These are phyloP conservation scores for Hermetia illucens DNA, from an alignment of 1,140 invertebrate genomes.

Conservation along the genomic window DNA sequence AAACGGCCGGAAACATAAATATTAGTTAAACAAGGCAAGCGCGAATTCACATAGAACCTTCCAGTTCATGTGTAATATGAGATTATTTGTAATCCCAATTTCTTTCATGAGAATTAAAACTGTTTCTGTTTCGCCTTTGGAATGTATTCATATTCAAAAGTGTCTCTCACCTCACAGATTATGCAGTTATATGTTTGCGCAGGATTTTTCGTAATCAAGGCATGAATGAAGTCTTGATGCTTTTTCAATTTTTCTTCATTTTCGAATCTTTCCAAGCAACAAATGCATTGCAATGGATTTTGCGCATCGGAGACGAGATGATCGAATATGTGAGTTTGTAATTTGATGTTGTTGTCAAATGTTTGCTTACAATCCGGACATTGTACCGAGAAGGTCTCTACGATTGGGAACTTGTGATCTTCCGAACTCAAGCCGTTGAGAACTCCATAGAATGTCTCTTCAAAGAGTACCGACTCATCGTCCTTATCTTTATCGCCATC, in stretches of 20 bases:
- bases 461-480: constrained; percentile 13
- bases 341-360: constrained; percentile 42
- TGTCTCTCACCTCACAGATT: no score
- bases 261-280: constrained; percentile 38
- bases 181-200: constrained; percentile 21
- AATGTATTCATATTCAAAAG: no score
- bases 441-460: constrained; percentile 4
- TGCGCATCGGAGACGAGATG: constrained; percentile 39
- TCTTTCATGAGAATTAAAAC: constrained; percentile 3
- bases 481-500: constrained; percentile 9
- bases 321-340: constrained; percentile 52
- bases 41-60: neutral
- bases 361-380: constrained; percentile 40
- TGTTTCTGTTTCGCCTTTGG: no score
- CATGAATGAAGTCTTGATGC: constrained; percentile 41
- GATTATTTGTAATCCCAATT: neutral
- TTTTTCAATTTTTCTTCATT: constrained; percentile 32
- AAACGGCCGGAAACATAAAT: neutral
- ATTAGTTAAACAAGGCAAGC: neutral
- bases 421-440: neutral
- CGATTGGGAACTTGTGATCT: neutral
- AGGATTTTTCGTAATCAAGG: constrained; percentile 40
- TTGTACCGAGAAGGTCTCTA: constrained; percentile 21
- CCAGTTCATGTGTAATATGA: neutral
- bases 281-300: constrained; percentile 36